Base-by-base conservation (phyloP, 2,888 invertebrate species). In the Stegana nigrithorax region DNA sequence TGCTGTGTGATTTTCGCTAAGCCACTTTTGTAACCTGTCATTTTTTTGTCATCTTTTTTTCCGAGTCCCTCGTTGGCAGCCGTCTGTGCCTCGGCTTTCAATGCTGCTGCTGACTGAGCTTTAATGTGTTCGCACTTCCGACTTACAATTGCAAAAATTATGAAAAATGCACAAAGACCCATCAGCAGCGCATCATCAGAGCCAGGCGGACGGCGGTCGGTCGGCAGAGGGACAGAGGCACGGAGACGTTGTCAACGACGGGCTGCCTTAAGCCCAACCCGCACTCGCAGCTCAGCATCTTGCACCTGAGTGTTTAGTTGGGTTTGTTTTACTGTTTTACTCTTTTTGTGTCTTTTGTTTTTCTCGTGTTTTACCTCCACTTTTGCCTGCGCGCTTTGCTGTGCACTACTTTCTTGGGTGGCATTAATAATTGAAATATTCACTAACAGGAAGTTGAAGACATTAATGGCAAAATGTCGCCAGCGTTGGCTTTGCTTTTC, bases 401-500 rank as follows among this genome's bases (percentile, higher is more conserved):
- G n/a, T n/a, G n/a, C n/a, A n/a, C 53, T 42, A 62, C 61, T 68
- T 60, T 45, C 64, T 69, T 65, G 67, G 64, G 70, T 67, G 70
- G 70, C 73, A 78, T 78, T 76, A 78, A 80, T 78, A 80, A 78
- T 80, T 80, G 80, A 78, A 76, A 78, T 76, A 78, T 80, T 76
- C 80, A 78, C 78, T 78, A 80, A 78, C 78, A 78, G 76, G 75
- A 80, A 80, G 78, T 78, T 76, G 78, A 73, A 75, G 78, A 78
- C 78, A 72, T 78, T 78, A 78, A 80, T 80, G 76, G 73, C 65
- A 50, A 62, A 71, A 47, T 57, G 53, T 45, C 60, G 47, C 14
- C 51, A 21, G n/a, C 19, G 8, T 50, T 23, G 56, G n/a, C n/a
- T n/a, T n/a, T n/a, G n/a, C n/a, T n/a, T n/a, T n/a, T n/a, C n/a